phyloP scores from a whole-genome alignment of 2,797 vertebrate genomes.

The Pangasius larnaudii region DNA sequence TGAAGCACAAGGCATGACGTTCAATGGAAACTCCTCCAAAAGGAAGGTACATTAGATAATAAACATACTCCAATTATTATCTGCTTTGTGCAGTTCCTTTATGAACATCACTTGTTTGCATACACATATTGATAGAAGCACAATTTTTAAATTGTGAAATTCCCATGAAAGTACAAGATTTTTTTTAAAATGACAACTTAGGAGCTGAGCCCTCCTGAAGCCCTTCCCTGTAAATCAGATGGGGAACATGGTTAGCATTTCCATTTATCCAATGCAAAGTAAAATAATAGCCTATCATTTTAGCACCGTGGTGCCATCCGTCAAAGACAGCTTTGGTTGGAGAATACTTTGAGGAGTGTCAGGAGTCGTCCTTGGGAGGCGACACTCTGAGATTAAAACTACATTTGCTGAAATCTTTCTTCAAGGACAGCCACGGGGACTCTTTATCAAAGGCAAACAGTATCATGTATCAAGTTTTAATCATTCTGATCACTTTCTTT shows the following conservation, averaged over 20 bases:
- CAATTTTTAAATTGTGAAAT: not conserved
- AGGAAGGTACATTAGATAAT: not conserved
- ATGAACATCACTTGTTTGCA: not conserved
- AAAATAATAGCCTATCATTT: conserved; percentile 85
- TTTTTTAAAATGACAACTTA: not conserved
- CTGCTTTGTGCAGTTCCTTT: not conserved
- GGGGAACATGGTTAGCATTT: conserved; percentile 65
- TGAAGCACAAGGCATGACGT: not conserved
- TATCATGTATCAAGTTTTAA: not conserved
- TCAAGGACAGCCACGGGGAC: conserved; percentile 60
- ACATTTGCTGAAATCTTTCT: conserved; percentile 63
- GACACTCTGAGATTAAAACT: conserved; percentile 67
- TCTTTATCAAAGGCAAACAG: conserved; percentile 58
- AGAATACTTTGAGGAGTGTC: conserved; percentile 60
- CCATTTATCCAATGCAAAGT: conserved; percentile 83
- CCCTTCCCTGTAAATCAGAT: conserved; percentile 43
- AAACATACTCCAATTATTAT: not conserved
- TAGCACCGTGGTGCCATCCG: conserved; percentile 70
- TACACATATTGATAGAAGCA: not conserved
- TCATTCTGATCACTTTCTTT: conserved; percentile 24
- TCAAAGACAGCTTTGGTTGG: conserved; percentile 71
- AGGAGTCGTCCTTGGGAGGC: conserved; percentile 72
- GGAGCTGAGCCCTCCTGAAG: conserved; percentile 34
- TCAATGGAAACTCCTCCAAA: not conserved
- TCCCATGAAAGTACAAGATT: not conserved